A percentile compares a stretch with the other conserved stretches of the same genome.
These are phyloP conservation scores for Lemur catta DNA, from an alignment of 2,797 vertebrate genomes.

Conservation along the genomic window DNA sequence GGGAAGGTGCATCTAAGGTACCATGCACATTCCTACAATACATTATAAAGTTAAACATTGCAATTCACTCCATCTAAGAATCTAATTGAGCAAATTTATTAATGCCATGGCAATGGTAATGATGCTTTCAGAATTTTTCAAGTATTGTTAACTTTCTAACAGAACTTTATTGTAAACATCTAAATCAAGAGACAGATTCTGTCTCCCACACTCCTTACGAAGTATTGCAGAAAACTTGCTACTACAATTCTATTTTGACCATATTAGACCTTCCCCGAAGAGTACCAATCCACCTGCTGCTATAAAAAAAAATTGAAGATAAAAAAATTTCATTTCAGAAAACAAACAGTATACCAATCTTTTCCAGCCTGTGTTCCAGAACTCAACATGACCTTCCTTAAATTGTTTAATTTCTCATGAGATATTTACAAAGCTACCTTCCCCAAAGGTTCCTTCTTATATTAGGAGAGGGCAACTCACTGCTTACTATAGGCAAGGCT, in stretches of 20 bases:
- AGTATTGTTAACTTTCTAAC: conserved; percentile 26
- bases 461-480: neutral
- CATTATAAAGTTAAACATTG: neutral
- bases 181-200: conserved; percentile 47
- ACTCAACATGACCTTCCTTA: conserved; percentile 52
- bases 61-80: neutral
- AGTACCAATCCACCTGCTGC: conserved; percentile 8
- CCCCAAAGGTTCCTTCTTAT: neutral
- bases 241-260: conserved; percentile 61
- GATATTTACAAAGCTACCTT: conserved; percentile 16
- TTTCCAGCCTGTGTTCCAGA: neutral
- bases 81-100: conserved; percentile 26
- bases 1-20: neutral
- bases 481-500: neutral
- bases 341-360: conserved; percentile 36
- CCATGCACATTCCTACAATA: neutral
- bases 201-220: neutral
- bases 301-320: conserved; percentile 72
- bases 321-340: conserved; percentile 69
- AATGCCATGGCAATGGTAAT: neutral
- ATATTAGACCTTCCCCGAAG: conserved; percentile 49
- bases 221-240: conserved; percentile 24
- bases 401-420: conserved; percentile 28
- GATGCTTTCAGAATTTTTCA: conserved; percentile 34
- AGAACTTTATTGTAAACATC: conserved; percentile 39